Conservation (phyloP, 1,140 invertebrate genomes). For the Microplitis demolitor region DNA sequence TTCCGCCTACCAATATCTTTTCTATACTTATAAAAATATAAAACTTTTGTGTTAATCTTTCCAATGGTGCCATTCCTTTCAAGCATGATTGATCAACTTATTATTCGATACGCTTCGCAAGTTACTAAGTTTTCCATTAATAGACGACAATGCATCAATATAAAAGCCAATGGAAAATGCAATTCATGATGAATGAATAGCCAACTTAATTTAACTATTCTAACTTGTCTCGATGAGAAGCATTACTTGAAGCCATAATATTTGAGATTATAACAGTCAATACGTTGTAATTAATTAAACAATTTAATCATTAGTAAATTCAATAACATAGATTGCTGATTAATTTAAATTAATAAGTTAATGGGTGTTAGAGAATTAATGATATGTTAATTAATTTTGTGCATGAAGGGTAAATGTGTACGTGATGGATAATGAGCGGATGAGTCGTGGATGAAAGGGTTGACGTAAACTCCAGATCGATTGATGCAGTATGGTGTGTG, state of each 20-base stretch:
- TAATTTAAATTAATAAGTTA: neutral
- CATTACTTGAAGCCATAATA: too few relatives aligned
- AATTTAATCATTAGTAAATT: too few relatives aligned
- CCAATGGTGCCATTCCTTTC: neutral
- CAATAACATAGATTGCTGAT: neutral
- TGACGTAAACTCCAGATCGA: conserved; percentile 1
- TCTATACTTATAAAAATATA: neutral
- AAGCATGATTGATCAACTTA: neutral
- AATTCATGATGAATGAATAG: neutral
- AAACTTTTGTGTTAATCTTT: neutral
- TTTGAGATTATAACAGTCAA: too few relatives aligned
- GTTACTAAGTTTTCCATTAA: neutral
- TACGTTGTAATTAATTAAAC: too few relatives aligned
- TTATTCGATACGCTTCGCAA: neutral
- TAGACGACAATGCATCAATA: neutral
- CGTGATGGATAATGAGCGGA: neutral
- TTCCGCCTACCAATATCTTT: neutral
- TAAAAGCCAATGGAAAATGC: neutral
- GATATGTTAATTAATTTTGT: conserved; percentile 21
- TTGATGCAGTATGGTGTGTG: neutral
- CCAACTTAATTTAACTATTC: too few relatives aligned
- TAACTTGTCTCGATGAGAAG: too few relatives aligned
- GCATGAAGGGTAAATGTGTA: neutral
- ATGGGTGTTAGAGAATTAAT: neutral
- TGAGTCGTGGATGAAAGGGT: neutral